Percentiles rank a stretch among this genome's conserved stretches.
These are phyloP conservation scores for Neodiprion virginianus DNA, from an alignment of 1,140 invertebrate species.

Conservation along the genomic window DNA sequence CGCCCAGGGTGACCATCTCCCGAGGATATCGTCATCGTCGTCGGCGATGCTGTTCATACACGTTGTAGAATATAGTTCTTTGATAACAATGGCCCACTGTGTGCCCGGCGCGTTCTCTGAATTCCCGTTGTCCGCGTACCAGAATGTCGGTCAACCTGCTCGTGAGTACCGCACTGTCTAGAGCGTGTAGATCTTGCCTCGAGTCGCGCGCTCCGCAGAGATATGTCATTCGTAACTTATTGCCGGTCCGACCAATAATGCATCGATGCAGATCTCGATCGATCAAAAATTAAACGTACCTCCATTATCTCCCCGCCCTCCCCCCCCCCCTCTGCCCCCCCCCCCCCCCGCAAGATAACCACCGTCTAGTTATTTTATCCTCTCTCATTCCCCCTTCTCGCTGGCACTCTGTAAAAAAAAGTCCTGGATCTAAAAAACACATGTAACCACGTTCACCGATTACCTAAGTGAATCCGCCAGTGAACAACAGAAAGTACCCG, in stretches of 20 bases:
- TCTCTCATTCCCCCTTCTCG: no score
- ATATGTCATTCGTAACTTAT: neutral
- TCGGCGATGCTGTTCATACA: neutral
- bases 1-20: neutral
- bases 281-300: neutral
- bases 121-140: neutral
- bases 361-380: no score
- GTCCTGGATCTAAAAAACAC: no score
- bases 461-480: no score
- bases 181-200: conserved; percentile 1
- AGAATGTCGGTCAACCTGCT: conserved; percentile 6
- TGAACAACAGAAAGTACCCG: no score
- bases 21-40: neutral
- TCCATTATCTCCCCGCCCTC: neutral
- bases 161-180: conserved; percentile 1
- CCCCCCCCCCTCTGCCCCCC: neutral
- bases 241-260: neutral
- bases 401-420: no score
- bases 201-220: neutral
- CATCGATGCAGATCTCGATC: neutral
- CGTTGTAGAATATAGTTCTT: neutral
- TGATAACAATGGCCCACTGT: conserved; percentile 3
- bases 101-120: neutral
- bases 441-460: no score
- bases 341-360: neutral